phyloP scores from a whole-genome alignment of 2,113 vertebrate species.

The Gobius niger region DNA sequence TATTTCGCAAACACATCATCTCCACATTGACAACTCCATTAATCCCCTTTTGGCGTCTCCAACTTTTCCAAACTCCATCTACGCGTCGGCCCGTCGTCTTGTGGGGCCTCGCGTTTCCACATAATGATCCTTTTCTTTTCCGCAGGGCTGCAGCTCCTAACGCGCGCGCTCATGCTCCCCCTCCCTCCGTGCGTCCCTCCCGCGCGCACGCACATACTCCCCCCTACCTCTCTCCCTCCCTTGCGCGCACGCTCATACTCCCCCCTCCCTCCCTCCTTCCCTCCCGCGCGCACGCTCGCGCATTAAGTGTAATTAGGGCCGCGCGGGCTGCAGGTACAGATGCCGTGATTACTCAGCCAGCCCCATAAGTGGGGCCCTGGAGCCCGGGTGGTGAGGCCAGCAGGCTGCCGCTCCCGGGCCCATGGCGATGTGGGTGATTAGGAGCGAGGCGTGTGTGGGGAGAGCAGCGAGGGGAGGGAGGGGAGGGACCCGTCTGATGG shows the following conservation, averaged over 20 bases:
- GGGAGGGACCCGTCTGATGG: conserved; percentile 50
- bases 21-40: not conserved
- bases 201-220: conserved; percentile 19
- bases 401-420: conserved; percentile 64
- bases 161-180: conserved; percentile 5
- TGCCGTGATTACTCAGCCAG: conserved; percentile 73
- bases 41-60: not conserved
- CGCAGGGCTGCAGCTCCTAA: conserved; percentile 3
- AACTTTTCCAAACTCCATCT: not conserved
- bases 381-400: conserved; percentile 70
- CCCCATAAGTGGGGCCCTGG: conserved; percentile 67
- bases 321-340: conserved; percentile 50
- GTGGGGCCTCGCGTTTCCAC: conserved; percentile 64
- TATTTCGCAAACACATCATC: not conserved
- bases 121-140: conserved; percentile 46
- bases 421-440: conserved; percentile 40
- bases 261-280: not conserved
- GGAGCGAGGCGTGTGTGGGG: conserved; percentile 38
- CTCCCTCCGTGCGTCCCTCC: not conserved
- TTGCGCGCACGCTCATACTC: conserved; percentile 8
- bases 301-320: conserved; percentile 63
- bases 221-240: not conserved
- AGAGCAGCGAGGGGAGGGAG: conserved; percentile 23
- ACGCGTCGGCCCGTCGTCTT: conserved; percentile 51
- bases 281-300: conserved; percentile 15